Evolutionary conservation across 2,888 invertebrate species (phyloP).

Genomic region (Cynaeus angustus): DNA sequence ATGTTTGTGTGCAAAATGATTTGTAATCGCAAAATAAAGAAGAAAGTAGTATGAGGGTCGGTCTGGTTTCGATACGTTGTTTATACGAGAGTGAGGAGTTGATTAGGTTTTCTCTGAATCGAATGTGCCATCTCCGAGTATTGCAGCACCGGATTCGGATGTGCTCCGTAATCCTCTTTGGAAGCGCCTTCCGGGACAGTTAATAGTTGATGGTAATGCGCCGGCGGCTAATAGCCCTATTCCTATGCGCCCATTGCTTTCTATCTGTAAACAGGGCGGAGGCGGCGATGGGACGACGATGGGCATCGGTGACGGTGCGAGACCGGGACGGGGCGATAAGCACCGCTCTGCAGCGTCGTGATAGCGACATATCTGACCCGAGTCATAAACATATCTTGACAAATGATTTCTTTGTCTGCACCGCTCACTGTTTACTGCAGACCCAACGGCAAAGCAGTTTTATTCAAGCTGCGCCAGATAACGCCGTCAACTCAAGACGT

Average conservation of each 20-base stretch:
- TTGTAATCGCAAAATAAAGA: slow-evolving; percentile 30
- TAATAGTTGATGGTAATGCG: slow-evolving; percentile 66
- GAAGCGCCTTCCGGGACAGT: slow-evolving; percentile 63
- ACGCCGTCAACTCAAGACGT: slow-evolving; percentile 47
- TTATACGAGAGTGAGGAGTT: slow-evolving; percentile 41
- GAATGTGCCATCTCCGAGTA: slow-evolving; percentile 49
- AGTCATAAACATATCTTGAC: slow-evolving; percentile 61
- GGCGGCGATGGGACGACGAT: slow-evolving; percentile 36
- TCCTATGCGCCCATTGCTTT: slow-evolving; percentile 62
- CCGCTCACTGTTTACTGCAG: slow-evolving; percentile 51
- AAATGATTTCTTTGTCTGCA: slow-evolving; percentile 61
- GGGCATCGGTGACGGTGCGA: slow-evolving; percentile 45
- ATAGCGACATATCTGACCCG: slow-evolving; percentile 49
- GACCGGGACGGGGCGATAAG: slow-evolving; percentile 41
- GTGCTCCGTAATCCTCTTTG: slow-evolving; percentile 61
- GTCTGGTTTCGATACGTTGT: slow-evolving; percentile 43
- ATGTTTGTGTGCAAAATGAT: slow-evolving; percentile 5
- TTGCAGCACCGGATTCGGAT: slow-evolving; percentile 55
- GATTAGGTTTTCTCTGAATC: slow-evolving; percentile 47
- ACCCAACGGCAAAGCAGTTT: slow-evolving; percentile 54
- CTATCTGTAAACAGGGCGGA: slow-evolving; percentile 61
- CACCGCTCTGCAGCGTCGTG: slow-evolving; percentile 33
- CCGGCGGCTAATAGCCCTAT: slow-evolving; percentile 63
- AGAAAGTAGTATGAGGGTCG: too few species aligned
- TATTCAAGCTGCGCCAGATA: slow-evolving; percentile 57